Conservation (phyloP, 1,140 invertebrate genomes). For the Bradysia coprophila region DNA sequence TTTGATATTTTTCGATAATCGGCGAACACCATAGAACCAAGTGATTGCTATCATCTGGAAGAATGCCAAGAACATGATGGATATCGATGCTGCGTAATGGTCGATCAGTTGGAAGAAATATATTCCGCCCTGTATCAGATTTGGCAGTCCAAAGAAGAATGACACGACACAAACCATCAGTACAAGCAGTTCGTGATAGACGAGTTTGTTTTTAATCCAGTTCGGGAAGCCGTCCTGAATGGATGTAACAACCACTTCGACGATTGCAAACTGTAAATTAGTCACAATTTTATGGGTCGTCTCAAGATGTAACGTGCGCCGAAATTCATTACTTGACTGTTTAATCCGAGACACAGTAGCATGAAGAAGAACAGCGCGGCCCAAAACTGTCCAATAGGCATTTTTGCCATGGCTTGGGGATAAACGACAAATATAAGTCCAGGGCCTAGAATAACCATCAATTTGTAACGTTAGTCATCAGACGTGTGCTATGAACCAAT, state of each 20-base stretch:
- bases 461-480: too few species aligned
- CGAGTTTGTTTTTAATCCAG: conserved; percentile 58
- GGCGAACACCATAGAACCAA: conserved; percentile 78
- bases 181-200: conserved; percentile 74
- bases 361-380: conserved; percentile 79
- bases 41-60: conserved; percentile 80
- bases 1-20: conserved; percentile 60
- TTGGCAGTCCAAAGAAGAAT: conserved; percentile 65
- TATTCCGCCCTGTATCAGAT: conserved; percentile 76
- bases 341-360: conserved; percentile 73
- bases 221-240: conserved; percentile 79
- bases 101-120: conserved; percentile 87
- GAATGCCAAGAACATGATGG: conserved; percentile 80
- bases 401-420: conserved; percentile 74
- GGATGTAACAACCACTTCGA: conserved; percentile 81
- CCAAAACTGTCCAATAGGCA: conserved; percentile 73
- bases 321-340: conserved; percentile 54
- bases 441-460: conserved; percentile 36
- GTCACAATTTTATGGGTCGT: conserved; percentile 4
- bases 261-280: conserved; percentile 59
- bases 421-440: conserved; percentile 79
- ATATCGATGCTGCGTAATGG: conserved; percentile 78
- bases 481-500: too few species aligned
- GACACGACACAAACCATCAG: conserved; percentile 65
- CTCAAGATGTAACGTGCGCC: not conserved